Base-by-base conservation (phyloP, 2,888 invertebrate genomes). In the Dromius quadrimaculatus region DNA sequence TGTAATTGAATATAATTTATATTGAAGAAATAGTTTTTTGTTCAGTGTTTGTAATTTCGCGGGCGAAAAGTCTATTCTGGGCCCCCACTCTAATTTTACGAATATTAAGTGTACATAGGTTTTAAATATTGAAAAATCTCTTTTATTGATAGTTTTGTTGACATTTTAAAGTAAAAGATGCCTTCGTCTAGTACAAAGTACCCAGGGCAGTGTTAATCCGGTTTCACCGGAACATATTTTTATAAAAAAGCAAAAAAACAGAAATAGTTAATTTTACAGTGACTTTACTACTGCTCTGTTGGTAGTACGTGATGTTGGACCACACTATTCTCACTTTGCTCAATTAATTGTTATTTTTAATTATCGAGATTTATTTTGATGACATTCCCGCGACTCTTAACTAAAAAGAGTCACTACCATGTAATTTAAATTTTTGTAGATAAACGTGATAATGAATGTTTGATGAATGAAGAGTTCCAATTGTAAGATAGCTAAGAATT, bases 121-220 rank as follows among this genome's bases (percentile, higher is more conserved):
- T 66, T 66, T 66, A 57, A 66, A 66, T 23, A 66, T 23, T 57
- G 66, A 66, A 41, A n/a, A 66, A 62, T 70, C 70, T 70, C 70
- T 62, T 66, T 66, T 54, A 54, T 66, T 66, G 22, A 66, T 38
- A 22, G 32, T 38, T 66, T 79, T 79, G 80, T 81, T 80, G 81
- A 80, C 78, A 81, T 79, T 80, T 70, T 50, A 45, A 62, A 47
- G 28, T 47, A 62, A 70, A 70, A 47, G 81, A 82, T 83, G 83
- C 83, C 83, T 83, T 83, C 80, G 82, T 76, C 80, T 81, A 82
- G 82, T 82, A 82, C 82, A 82, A 82, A 73, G 81, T 79, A 81
- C 79, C 77, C 76, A 78, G 78, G 77, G 78, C 76, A 76, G 78
- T 74, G 74, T 57, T 63, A 45, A 17, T 43, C 20, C 41, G 38